These are phyloP conservation scores for Acanthacorydalis orientalis DNA, from an alignment of 2,888 invertebrate species.

Conservation along the genomic window DNA sequence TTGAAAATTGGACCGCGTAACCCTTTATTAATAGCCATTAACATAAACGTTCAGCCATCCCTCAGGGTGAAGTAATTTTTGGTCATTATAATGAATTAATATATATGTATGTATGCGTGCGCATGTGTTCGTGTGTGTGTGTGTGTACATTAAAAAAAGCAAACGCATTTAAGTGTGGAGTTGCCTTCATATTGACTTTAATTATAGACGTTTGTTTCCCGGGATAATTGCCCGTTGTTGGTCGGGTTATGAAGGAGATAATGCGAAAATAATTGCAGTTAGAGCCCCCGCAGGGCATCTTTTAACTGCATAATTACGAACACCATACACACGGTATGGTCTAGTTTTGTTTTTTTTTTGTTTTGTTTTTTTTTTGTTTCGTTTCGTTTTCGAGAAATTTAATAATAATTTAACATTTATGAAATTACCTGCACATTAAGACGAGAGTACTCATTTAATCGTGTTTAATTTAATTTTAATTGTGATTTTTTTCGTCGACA, in stretches of 20 bases:
- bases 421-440: slow-evolving; percentile 1
- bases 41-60: too few relatives aligned
- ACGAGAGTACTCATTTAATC: not conserved
- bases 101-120: too few relatives aligned
- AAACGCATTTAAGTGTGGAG: not conserved
- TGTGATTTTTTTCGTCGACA: not conserved
- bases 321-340: not conserved
- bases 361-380: not conserved
- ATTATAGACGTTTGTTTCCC: not conserved
- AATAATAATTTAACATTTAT: slow-evolving; percentile 1
- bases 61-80: too few relatives aligned
- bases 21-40: too few relatives aligned
- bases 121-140: too few relatives aligned
- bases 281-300: not conserved
- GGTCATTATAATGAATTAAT: too few relatives aligned
- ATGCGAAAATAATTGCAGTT: slow-evolving; percentile 3
- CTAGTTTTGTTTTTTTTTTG: not conserved
- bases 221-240: not conserved
- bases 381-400: not conserved
- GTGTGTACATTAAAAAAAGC: too few relatives aligned
- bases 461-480: not conserved
- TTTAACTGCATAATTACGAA: slow-evolving; percentile 2
- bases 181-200: not conserved
- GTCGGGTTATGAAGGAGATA: not conserved
- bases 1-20: too few relatives aligned